These are phyloP conservation scores for Thaumatotibia leucotreta DNA, from an alignment of 1,140 invertebrate species.

Conservation along the genomic window DNA sequence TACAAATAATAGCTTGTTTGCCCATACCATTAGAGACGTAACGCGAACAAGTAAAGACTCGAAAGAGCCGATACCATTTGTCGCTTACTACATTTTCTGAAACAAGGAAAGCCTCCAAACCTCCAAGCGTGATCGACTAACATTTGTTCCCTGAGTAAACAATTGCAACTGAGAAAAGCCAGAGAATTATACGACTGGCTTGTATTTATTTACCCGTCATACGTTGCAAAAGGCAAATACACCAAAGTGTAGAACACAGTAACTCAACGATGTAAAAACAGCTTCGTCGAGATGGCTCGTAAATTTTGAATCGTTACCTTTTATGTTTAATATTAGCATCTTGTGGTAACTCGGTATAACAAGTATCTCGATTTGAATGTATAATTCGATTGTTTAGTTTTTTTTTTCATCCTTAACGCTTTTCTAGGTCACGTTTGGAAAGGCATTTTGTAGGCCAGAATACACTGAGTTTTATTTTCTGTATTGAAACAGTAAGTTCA, in stretches of 20 bases:
- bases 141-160: not conserved
- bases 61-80: not conserved
- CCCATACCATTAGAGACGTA: not conserved
- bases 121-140: not conserved
- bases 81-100: not conserved
- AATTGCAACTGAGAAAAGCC: conserved; percentile 1
- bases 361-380: not conserved
- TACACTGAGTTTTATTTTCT: not conserved
- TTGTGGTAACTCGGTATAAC: not conserved
- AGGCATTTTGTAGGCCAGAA: not conserved
- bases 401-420: not conserved
- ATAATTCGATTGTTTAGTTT: conserved; percentile 7
- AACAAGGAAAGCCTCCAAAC: not conserved
- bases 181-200: conserved; percentile 6
- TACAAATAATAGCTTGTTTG: conserved; percentile 22
- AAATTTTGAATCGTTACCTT: conserved; percentile 5
- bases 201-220: conserved; percentile 12
- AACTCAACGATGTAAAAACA: not conserved
- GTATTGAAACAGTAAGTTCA: conserved; percentile 7
- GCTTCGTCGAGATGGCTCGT: not conserved
- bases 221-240: conserved; percentile 9
- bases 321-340: conserved; percentile 8
- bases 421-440: conserved; percentile 5
- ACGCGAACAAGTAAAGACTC: not conserved
- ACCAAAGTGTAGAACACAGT: not conserved